phyloP scores from a whole-genome alignment of 1,140 invertebrate genomes.

The Aradophagus sp. region DNA sequence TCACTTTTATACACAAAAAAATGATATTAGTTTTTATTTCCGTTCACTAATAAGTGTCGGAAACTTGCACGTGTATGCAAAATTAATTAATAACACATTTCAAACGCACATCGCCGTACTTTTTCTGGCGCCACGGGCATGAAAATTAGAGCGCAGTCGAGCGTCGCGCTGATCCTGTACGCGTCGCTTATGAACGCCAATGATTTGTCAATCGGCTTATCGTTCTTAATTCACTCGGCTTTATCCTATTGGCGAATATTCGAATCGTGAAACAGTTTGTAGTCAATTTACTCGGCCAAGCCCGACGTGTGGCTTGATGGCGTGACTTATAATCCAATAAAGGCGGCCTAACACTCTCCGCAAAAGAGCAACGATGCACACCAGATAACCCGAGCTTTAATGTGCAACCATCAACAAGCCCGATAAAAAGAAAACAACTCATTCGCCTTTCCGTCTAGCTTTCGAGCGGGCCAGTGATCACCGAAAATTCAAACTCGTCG shows the following conservation, averaged over 20 bases:
- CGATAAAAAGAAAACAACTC: conserved; percentile 49
- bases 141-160: no score
- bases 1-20: no score
- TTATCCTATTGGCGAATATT: conserved; percentile 48
- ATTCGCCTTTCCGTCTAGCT: no score
- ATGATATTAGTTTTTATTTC: no score
- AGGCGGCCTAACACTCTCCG: conserved; percentile 54
- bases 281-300: conserved; percentile 48
- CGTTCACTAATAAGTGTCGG: no score
- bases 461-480: no score
- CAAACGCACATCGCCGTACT: no score
- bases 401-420: conserved; percentile 36
- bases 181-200: conserved; percentile 15
- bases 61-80: no score
- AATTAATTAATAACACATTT: no score
- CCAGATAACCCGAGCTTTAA: conserved; percentile 47
- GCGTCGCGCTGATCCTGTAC: no score
- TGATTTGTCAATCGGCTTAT: conserved; percentile 55
- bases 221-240: conserved; percentile 41
- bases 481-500: no score
- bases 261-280: conserved; percentile 44
- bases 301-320: conserved; percentile 44
- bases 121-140: no score
- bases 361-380: conserved; percentile 53
- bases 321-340: conserved; percentile 59